phyloP scores from a whole-genome alignment of 2,888 invertebrate species.

The Didymodactylos carnosus region DNA sequence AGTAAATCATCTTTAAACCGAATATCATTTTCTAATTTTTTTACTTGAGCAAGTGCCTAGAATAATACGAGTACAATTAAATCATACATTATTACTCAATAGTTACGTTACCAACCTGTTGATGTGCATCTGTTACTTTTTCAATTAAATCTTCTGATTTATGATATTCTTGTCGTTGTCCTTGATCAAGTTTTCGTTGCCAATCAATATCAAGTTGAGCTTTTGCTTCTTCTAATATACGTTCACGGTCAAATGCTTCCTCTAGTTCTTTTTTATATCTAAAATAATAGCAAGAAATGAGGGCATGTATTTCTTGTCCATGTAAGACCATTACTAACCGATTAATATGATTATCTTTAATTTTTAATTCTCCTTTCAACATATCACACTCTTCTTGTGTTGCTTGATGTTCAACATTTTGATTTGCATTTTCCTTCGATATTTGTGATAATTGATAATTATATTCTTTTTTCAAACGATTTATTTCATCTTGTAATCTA shows the following conservation, averaged over 20 bases:
- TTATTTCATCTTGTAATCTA: conserved; percentile 4
- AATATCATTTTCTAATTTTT: not conserved
- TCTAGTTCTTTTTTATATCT: conserved; percentile 28
- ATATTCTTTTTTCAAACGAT: not conserved
- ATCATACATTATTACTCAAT: too few species aligned
- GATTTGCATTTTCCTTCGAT: not conserved
- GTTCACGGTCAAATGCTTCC: conserved; percentile 24
- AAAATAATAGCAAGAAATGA: too few species aligned
- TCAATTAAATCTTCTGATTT: not conserved
- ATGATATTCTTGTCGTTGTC: not conserved
- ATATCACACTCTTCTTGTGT: conserved; percentile 20
- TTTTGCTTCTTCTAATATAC: conserved; percentile 22
- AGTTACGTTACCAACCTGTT: not conserved
- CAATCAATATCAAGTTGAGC: conserved; percentile 30
- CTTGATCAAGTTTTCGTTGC: conserved; percentile 26
- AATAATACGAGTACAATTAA: not conserved
- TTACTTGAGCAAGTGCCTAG: not conserved
- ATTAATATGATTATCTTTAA: conserved; percentile 19
- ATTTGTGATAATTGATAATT: not conserved
- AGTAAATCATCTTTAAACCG: not conserved
- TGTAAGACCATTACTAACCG: too few species aligned
- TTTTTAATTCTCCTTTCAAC: conserved; percentile 22
- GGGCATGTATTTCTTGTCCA: too few species aligned
- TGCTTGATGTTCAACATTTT: not conserved
- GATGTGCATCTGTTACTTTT: not conserved